Evolutionary conservation across 2,113 vertebrate genomes (phyloP).

Genomic region (Scomber japonicus): DNA sequence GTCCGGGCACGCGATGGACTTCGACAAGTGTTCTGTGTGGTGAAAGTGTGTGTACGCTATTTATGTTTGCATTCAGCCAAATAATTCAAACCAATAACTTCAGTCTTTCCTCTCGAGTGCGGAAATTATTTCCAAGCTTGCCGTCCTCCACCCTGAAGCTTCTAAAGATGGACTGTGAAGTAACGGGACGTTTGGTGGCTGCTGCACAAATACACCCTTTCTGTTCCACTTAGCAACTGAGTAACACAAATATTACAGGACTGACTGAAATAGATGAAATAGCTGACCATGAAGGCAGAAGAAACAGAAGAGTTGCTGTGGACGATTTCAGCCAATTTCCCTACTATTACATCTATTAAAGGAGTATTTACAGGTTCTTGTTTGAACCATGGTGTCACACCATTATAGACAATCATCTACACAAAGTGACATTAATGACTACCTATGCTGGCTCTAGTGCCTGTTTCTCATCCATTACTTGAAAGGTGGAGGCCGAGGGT

Average conservation of each 20-base stretch:
- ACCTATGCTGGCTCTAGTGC: background rate
- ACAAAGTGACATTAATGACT: background rate
- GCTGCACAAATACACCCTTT: slow-evolving; percentile 44
- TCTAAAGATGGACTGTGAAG: slow-evolving; percentile 69
- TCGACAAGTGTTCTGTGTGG: slow-evolving; percentile 64
- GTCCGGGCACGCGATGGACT: slow-evolving; percentile 50
- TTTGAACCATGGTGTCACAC: slow-evolving; percentile 17
- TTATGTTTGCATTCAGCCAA: slow-evolving; percentile 44
- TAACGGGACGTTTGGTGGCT: slow-evolving; percentile 44
- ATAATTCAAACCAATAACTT: slow-evolving; percentile 67
- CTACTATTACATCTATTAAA: slow-evolving; percentile 30
- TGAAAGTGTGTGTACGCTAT: slow-evolving; percentile 12
- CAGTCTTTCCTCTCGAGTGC: slow-evolving; percentile 75
- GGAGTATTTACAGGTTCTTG: background rate
- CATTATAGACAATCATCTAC: background rate
- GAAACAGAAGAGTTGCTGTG: slow-evolving; percentile 3
- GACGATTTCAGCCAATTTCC: slow-evolving; percentile 26
- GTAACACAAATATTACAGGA: slow-evolving; percentile 44
- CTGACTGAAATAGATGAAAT: slow-evolving; percentile 30
- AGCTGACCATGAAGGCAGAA: slow-evolving; percentile 17
- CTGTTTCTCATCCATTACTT: background rate
- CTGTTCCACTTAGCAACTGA: slow-evolving; percentile 72
- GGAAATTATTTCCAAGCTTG: slow-evolving; percentile 59
- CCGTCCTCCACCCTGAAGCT: slow-evolving; percentile 53
- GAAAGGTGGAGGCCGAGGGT: slow-evolving; percentile 14